Evolutionary conservation across 1,140 invertebrate genomes (phyloP).

Genomic region (Heliconius hermathena): DNA sequence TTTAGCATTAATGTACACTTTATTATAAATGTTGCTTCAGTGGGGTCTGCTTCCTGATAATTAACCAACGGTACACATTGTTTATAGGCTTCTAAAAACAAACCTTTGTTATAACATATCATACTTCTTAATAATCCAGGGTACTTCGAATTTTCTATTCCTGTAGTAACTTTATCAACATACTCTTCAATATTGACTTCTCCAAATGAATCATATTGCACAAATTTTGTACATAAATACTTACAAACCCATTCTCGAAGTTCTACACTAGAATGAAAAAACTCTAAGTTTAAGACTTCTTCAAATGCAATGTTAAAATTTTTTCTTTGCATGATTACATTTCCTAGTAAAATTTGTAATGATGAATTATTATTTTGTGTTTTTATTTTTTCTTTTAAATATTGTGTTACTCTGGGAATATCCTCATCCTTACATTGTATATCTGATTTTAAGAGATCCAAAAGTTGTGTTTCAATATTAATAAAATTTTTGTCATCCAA

Average conservation of each 20-base stretch:
- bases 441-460: conserved; percentile 58
- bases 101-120: conserved; percentile 77
- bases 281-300: conserved; percentile 58
- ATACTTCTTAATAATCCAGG: conserved; percentile 84
- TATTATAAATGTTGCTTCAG: conserved; percentile 68
- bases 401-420: conserved; percentile 46
- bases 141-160: conserved; percentile 81
- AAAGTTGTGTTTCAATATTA: conserved; percentile 54
- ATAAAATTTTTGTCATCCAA: conserved; percentile 43
- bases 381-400: conserved; percentile 46
- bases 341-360: conserved; percentile 55
- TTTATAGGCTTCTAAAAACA: conserved; percentile 82
- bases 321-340: conserved; percentile 57
- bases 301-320: conserved; percentile 50
- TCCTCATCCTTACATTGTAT: conserved; percentile 52
- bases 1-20: conserved; percentile 82
- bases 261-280: conserved; percentile 58
- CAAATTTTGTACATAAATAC: conserved; percentile 59
- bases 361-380: conserved; percentile 48
- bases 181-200: conserved; percentile 60
- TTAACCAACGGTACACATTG: conserved; percentile 68
- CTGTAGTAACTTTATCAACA: conserved; percentile 77
- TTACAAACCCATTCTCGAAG: conserved; percentile 68
- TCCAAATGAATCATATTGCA: conserved; percentile 59
- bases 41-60: conserved; percentile 64